Conservation (phyloP, 2,888 invertebrate genomes). For the Branchipolynoe longqiensis region DNA sequence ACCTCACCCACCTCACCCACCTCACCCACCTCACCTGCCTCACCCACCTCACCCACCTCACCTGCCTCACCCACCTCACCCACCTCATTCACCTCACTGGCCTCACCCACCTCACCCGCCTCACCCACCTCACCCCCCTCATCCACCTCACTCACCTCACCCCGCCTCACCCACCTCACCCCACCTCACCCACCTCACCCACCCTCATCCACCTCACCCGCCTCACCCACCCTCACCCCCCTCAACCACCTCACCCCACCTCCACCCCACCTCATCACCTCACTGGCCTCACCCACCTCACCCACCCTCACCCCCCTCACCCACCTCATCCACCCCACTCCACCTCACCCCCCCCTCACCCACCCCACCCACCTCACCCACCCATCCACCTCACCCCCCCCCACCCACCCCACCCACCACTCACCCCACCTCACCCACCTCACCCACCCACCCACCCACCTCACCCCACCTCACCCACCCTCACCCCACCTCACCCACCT, state of each 20-base stretch:
- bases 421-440: not conserved
- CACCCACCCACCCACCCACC: no score
- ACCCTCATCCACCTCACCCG: not conserved
- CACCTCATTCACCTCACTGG: not conserved
- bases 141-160: not conserved
- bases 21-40: no score
- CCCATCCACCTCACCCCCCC: not conserved
- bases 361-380: not conserved
- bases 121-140: not conserved
- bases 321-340: not conserved
- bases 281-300: no score
- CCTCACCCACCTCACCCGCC: not conserved
- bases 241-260: not conserved
- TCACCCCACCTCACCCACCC: not conserved
- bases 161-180: not conserved
- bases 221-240: not conserved
- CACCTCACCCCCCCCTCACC: not conserved
- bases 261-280: not conserved
- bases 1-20: not conserved
- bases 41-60: not conserved
- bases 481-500: no score
- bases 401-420: not conserved
- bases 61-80: not conserved
- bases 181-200: no score
- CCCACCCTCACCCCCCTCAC: not conserved